Evolutionary conservation across 2,888 invertebrate species (phyloP).

Genomic region (Drosophila quasianomalipes): DNA sequence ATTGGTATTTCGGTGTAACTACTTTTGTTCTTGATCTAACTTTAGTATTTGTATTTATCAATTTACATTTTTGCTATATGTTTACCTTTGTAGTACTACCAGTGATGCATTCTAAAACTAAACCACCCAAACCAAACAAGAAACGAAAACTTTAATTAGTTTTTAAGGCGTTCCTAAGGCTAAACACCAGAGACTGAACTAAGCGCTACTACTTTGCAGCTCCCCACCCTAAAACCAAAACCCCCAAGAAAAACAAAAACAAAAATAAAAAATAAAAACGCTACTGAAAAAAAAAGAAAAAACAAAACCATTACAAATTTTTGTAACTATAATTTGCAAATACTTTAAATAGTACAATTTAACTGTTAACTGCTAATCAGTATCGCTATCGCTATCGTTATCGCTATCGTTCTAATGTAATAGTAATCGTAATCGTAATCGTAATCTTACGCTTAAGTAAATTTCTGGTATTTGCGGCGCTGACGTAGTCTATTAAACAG

Average conservation of each 20-base stretch:
- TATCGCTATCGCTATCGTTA: conserved; percentile 21
- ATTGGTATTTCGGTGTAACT: conserved; percentile 35
- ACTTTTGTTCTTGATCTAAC: conserved; percentile 23
- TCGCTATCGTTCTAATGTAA: conserved; percentile 21
- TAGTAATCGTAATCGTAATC: conserved; percentile 50
- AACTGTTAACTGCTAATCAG: conserved; percentile 30
- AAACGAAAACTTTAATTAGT: conserved; percentile 70
- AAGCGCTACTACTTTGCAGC: conserved; percentile 57
- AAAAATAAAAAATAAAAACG: conserved; percentile 10
- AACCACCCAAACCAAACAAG: conserved; percentile 74
- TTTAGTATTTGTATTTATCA: conserved; percentile 19
- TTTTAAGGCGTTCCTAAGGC: conserved; percentile 71
- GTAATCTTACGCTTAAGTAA: conserved; percentile 36
- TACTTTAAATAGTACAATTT: conserved; percentile 23
- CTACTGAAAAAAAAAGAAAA: conserved; percentile 11
- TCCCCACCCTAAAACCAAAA: background rate
- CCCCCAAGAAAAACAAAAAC: conserved; percentile 8
- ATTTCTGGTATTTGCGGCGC: conserved; percentile 53
- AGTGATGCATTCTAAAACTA: conserved; percentile 79
- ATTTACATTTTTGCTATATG: conserved; percentile 59
- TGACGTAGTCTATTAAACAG: conserved; percentile 43
- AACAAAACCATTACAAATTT: conserved; percentile 12
- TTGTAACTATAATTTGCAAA: conserved; percentile 28
- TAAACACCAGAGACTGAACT: conserved; percentile 76
- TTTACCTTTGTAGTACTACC: conserved; percentile 79